A percentile compares a stretch with the other conserved stretches of the same genome.
Conservation (phyloP, 2,113 vertebrate genomes). For the Vombatus ursinus region DNA sequence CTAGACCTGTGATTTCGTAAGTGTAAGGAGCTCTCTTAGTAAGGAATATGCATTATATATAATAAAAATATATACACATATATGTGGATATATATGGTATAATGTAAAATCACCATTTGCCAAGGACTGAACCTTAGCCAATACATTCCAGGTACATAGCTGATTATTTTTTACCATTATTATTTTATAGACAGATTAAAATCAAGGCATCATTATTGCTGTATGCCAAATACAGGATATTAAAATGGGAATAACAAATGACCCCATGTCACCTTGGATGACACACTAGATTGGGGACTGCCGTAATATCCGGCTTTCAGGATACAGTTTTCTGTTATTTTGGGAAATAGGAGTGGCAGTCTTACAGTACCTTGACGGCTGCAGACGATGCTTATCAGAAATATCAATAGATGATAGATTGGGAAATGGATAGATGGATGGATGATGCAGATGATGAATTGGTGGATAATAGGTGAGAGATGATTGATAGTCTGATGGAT, state of each 20-base stretch:
- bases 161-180: not conserved
- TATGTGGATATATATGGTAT: too few species aligned
- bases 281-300: not conserved
- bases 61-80: too few species aligned
- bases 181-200: constrained; percentile 4
- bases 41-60: too few species aligned
- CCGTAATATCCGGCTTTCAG: not conserved
- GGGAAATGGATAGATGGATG: not conserved
- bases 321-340: not conserved
- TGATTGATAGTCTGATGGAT: too few species aligned
- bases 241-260: not conserved
- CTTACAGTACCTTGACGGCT: not conserved
- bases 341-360: not conserved
- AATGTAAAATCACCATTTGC: not conserved
- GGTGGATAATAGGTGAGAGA: not conserved
- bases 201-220: not conserved
- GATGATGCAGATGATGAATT: too few species aligned
- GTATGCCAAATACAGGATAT: not conserved
- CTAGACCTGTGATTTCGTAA: not conserved
- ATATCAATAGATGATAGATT: too few species aligned
- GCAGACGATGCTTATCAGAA: not conserved
- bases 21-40: not conserved
- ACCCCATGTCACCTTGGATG: not conserved
- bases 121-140: constrained; percentile 28
- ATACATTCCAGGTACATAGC: not conserved